phyloP scores from a whole-genome alignment of 2,888 invertebrate genomes.

The Teleogryllus oceanicus region DNA sequence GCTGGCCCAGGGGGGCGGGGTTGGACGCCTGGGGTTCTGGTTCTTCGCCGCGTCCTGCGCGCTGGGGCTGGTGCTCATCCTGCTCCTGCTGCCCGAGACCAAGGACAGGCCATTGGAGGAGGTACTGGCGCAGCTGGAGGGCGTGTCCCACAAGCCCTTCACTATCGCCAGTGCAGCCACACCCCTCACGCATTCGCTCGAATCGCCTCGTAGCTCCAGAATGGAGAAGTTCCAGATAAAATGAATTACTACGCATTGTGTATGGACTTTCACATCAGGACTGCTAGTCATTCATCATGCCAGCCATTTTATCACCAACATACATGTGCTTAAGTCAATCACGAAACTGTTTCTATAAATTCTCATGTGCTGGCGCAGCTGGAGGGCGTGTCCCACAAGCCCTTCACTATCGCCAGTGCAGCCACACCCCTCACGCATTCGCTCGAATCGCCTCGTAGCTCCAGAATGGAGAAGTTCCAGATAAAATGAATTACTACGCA shows the following conservation, averaged over 20 bases:
- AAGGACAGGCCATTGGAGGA: neutral
- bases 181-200: neutral
- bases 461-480: too few relatives aligned
- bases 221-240: too few relatives aligned
- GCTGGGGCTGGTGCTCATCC: neutral
- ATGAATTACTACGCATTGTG: too few relatives aligned
- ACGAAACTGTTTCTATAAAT: too few relatives aligned
- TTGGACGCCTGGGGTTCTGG: slow-evolving; percentile 40
- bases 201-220: too few relatives aligned
- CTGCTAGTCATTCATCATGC: too few relatives aligned
- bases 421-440: neutral
- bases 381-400: neutral
- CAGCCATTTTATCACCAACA: too few relatives aligned
- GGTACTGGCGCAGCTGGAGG: neutral
- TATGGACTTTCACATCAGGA: too few relatives aligned
- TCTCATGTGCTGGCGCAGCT: neutral
- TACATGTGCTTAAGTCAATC: too few relatives aligned
- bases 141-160: neutral
- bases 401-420: neutral
- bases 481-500: too few relatives aligned
- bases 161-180: neutral
- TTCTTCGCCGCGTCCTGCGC: slow-evolving; percentile 46
- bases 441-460: neutral
- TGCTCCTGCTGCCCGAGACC: neutral
- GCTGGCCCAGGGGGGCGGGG: too few relatives aligned